Percentiles rank a stretch among this genome's conserved stretches.
These are phyloP conservation scores for Brassicogethes aeneus DNA, from an alignment of 2,888 invertebrate species.

Conservation along the genomic window DNA sequence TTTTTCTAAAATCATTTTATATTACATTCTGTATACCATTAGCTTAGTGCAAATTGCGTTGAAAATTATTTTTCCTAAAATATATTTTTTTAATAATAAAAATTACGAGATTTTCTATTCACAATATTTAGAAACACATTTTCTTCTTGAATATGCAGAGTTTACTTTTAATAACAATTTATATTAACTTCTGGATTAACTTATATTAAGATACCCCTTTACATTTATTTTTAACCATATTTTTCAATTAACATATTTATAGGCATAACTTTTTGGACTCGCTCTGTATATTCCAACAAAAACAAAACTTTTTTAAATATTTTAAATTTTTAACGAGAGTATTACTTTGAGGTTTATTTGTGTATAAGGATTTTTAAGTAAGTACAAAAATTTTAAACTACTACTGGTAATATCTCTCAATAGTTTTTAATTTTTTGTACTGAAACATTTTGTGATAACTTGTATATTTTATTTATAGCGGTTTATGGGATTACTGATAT, in stretches of 20 bases:
- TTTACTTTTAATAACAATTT: too few relatives aligned
- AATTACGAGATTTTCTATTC: neutral
- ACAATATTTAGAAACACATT: neutral
- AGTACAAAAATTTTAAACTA: conserved; percentile 17
- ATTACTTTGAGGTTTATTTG: conserved; percentile 11
- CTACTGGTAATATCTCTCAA: conserved; percentile 4
- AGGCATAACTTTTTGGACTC: neutral
- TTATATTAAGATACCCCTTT: too few relatives aligned
- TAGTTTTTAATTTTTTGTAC: conserved; percentile 33
- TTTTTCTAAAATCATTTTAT: too few relatives aligned
- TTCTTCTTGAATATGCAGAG: too few relatives aligned
- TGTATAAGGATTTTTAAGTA: conserved; percentile 11
- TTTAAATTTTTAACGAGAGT: conserved; percentile 10
- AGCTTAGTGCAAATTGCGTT: neutral
- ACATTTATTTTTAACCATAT: conserved; percentile 2
- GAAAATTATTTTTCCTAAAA: neutral
- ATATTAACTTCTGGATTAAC: too few relatives aligned
- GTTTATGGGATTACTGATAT: conserved; percentile 37
- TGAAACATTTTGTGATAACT: conserved; percentile 42
- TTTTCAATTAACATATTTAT: neutral
- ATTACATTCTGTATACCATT: too few relatives aligned
- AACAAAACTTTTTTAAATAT: conserved; percentile 4
- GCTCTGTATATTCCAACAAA: neutral
- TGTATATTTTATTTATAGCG: conserved; percentile 32
- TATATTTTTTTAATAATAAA: neutral